Conservation (phyloP, 2,888 invertebrate genomes). For the Therioaphis trifolii region DNA sequence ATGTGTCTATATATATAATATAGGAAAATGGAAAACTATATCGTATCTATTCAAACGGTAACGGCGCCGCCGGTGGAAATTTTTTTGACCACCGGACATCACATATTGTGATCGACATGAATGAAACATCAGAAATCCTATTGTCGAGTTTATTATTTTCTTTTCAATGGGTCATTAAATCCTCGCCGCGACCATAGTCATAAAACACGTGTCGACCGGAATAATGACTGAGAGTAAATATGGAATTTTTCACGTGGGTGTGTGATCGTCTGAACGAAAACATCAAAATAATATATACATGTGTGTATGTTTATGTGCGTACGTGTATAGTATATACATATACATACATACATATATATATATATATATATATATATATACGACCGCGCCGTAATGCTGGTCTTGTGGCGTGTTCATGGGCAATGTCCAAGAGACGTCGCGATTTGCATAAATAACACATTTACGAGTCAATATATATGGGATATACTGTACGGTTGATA, state of each 20-base stretch:
- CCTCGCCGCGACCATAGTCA: background rate
- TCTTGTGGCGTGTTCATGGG: conserved; percentile 40
- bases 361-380: background rate
- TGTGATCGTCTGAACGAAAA: conserved; percentile 61
- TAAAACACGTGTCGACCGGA: conserved; percentile 56
- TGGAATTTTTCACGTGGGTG: conserved; percentile 62
- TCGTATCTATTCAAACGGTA: background rate
- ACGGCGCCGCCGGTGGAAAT: conserved; percentile 19
- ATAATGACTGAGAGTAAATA: conserved; percentile 57
- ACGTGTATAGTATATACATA: background rate
- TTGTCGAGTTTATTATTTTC: conserved; percentile 51
- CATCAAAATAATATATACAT: conserved; percentile 30
- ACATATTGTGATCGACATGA: conserved; percentile 46
- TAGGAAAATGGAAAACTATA: conserved; percentile 15
- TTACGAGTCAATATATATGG: conserved; percentile 58
- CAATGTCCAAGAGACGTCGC: conserved; percentile 46
- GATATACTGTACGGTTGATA: conserved; percentile 12
- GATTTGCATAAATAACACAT: conserved; percentile 62
- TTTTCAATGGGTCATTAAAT: conserved; percentile 62
- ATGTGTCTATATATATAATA: background rate
- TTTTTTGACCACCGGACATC: conserved; percentile 37
- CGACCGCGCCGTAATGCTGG: conserved; percentile 10
- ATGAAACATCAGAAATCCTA: conserved; percentile 45
- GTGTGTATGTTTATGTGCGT: background rate
- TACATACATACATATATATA: background rate